phyloP scores from a whole-genome alignment of 2,113 vertebrate genomes.

The Cephalopholis sonnerati region DNA sequence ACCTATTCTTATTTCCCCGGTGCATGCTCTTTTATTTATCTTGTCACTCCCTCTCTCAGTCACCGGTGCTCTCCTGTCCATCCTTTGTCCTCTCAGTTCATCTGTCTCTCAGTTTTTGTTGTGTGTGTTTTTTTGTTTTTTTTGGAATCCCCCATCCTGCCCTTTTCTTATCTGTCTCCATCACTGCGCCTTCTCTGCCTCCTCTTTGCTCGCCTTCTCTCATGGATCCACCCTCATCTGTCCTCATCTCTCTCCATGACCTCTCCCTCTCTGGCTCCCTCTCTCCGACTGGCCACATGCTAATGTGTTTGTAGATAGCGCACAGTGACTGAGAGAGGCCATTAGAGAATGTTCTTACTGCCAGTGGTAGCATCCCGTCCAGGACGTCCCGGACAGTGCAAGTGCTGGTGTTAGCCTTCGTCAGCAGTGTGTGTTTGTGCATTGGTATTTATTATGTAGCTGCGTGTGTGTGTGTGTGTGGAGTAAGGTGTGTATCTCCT shows the following conservation, averaged over 20 bases:
- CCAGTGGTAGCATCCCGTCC: conserved; percentile 30
- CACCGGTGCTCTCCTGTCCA: conserved; percentile 19
- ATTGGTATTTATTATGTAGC: background rate
- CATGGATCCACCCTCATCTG: conserved; percentile 50
- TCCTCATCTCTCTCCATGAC: conserved; percentile 59
- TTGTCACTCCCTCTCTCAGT: conserved; percentile 28
- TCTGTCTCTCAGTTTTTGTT: conserved; percentile 15
- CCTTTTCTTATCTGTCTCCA: conserved; percentile 42
- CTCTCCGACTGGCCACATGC: conserved; percentile 45
- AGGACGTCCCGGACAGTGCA: conserved; percentile 57
- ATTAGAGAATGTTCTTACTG: conserved; percentile 66
- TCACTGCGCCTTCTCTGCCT: conserved; percentile 16
- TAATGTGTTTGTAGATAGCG: conserved; percentile 71
- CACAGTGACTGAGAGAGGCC: conserved; percentile 60
- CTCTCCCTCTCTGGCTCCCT: conserved; percentile 4
- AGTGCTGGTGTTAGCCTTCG: conserved; percentile 53
- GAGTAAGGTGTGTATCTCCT: background rate
- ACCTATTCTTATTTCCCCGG: conserved; percentile 44
- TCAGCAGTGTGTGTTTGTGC: conserved; percentile 33
- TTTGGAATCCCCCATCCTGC: conserved; percentile 12
- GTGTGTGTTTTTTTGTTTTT: too few relatives aligned
- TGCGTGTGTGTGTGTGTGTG: conserved; percentile 7
- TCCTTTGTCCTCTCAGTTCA: conserved; percentile 34
- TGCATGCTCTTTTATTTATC: conserved; percentile 39
- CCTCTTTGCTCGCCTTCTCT: conserved; percentile 24